Evolutionary conservation across 2,113 vertebrate genomes (phyloP).

Genomic region (Galemys pyrenaicus): DNA sequence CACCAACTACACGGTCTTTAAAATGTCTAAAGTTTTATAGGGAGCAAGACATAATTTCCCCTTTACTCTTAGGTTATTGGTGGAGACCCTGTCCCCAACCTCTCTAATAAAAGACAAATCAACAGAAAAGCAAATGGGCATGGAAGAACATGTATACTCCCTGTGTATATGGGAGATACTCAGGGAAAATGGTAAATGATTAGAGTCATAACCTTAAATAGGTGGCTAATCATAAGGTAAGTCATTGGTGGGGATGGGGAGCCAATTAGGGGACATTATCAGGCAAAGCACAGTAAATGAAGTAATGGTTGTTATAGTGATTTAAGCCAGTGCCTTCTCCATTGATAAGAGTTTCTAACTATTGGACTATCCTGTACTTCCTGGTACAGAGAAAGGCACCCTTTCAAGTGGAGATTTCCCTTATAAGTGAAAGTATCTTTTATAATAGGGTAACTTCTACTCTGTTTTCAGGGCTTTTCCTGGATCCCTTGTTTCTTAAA

Average conservation of each 20-base stretch:
- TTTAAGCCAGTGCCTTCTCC: background rate
- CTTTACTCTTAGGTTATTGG: background rate
- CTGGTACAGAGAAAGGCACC: background rate
- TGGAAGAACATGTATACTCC: background rate
- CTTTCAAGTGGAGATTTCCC: background rate
- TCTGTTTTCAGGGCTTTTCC: background rate
- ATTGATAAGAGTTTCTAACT: background rate
- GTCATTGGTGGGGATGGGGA: background rate
- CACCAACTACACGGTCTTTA: background rate
- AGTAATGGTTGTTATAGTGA: background rate
- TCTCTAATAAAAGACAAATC: background rate
- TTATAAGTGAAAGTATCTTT: background rate
- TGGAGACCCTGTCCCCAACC: too few relatives aligned
- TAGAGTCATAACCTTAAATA: too few relatives aligned
- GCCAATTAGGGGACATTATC: background rate
- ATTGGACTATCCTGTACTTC: background rate
- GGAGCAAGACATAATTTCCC: background rate
- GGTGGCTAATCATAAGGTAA: background rate
- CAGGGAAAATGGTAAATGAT: too few relatives aligned
- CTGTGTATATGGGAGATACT: background rate
- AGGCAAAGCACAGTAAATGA: background rate
- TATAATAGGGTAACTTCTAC: background rate
- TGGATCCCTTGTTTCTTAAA: background rate
- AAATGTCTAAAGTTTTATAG: background rate
- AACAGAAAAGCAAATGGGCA: background rate